Evolutionary conservation across 2,888 invertebrate species (phyloP).

Genomic region (Luperina nickerlii): DNA sequence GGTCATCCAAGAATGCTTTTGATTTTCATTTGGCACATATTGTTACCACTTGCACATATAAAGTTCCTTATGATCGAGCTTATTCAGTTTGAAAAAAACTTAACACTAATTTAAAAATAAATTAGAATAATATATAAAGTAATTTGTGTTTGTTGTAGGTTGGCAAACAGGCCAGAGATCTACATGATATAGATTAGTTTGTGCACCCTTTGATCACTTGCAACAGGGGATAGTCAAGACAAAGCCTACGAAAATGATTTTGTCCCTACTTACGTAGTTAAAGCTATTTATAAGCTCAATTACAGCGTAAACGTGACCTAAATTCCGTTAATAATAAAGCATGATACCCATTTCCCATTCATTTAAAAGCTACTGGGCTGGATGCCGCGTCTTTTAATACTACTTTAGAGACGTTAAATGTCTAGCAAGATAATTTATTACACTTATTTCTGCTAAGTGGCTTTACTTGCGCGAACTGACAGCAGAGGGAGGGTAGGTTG

Average conservation of each 20-base stretch:
- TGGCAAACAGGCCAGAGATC: background rate
- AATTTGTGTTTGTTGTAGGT: background rate
- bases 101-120: too few species aligned
- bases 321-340: constrained; percentile 21
- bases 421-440: constrained; percentile 48
- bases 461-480: constrained; percentile 33
- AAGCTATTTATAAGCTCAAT: constrained; percentile 14
- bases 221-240: background rate
- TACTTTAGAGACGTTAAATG: constrained; percentile 35
- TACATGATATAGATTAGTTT: background rate
- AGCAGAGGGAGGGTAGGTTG: background rate
- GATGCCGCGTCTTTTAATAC: constrained; percentile 32
- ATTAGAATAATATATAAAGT: too few species aligned
- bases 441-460: constrained; percentile 48
- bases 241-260: background rate
- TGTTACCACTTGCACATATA: background rate
- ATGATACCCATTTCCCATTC: constrained; percentile 18
- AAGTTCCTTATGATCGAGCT: background rate
- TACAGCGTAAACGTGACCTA: constrained; percentile 9
- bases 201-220: background rate
- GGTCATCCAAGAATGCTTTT: background rate
- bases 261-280: background rate
- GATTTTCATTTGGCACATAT: background rate
- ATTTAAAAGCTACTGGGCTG: constrained; percentile 29
- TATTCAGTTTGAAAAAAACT: background rate